Evolutionary conservation across 2,888 invertebrate genomes (phyloP).

Genomic region (Trichopoda pennipes): DNA sequence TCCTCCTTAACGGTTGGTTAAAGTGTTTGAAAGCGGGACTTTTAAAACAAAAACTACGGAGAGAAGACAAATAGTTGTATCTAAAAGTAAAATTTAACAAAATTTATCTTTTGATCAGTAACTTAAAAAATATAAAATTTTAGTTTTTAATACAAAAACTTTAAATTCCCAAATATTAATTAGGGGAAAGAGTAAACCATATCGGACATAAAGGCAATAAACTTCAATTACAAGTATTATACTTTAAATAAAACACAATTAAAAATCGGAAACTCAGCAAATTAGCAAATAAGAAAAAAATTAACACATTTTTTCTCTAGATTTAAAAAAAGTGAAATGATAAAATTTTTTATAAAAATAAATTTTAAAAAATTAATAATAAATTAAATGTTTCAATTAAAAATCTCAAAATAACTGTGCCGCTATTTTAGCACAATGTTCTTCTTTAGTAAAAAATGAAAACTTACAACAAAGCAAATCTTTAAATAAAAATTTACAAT

Average conservation of each 20-base stretch:
- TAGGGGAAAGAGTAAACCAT: no score
- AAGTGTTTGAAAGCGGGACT: slow-evolving; percentile 61
- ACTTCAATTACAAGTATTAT: slow-evolving; percentile 19
- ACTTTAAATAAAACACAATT: neutral
- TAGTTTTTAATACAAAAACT: no score
- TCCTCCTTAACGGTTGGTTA: slow-evolving; percentile 77
- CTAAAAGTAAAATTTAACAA: slow-evolving; percentile 39
- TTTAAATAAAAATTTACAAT: slow-evolving; percentile 12
- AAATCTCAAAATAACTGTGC: slow-evolving; percentile 21
- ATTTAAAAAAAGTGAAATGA: slow-evolving; percentile 34
- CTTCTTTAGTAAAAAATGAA: slow-evolving; percentile 41
- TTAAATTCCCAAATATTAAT: no score
- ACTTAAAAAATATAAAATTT: no score
- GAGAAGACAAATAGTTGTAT: slow-evolving; percentile 39
- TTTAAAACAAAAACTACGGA: slow-evolving; percentile 21
- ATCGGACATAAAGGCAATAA: slow-evolving; percentile 35
- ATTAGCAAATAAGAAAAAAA: slow-evolving; percentile 49
- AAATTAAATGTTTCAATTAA: slow-evolving; percentile 1
- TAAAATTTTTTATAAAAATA: slow-evolving; percentile 22
- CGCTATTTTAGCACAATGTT: slow-evolving; percentile 6
- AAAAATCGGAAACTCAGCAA: slow-evolving; percentile 57
- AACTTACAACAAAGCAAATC: slow-evolving; percentile 48
- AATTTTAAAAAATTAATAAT: neutral
- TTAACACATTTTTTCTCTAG: slow-evolving; percentile 59
- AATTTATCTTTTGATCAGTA: neutral